Conservation (phyloP, 2,888 invertebrate species). For the Callyntrura sp. region DNA sequence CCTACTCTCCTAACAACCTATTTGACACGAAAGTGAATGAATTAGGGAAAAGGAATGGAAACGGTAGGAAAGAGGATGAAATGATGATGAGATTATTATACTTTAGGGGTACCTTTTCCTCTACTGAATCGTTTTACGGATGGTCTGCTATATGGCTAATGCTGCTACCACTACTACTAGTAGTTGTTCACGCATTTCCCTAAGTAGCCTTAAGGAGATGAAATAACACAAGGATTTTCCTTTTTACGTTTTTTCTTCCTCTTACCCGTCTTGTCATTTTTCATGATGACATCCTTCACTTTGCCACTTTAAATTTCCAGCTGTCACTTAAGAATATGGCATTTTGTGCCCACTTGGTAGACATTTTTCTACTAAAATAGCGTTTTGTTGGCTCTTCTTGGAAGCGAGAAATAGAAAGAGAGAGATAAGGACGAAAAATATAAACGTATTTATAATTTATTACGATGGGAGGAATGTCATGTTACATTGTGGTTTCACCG, state of each 20-base stretch:
- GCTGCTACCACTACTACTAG: neutral
- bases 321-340: slow-evolving; percentile 64
- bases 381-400: slow-evolving; percentile 13
- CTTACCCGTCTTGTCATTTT: slow-evolving; percentile 70
- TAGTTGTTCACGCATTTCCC: slow-evolving; percentile 39
- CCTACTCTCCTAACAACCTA: slow-evolving; percentile 11
- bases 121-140: no score
- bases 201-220: slow-evolving; percentile 61
- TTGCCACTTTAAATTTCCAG: slow-evolving; percentile 70
- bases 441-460: slow-evolving; percentile 59
- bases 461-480: slow-evolving; percentile 60
- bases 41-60: slow-evolving; percentile 63
- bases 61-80: slow-evolving; percentile 47
- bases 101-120: slow-evolving; percentile 37
- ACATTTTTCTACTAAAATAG: slow-evolving; percentile 25
- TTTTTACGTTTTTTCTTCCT: slow-evolving; percentile 4
- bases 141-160: slow-evolving; percentile 1
- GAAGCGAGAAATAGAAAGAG: neutral
- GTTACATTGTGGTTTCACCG: slow-evolving; percentile 54
- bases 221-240: slow-evolving; percentile 54
- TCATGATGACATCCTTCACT: slow-evolving; percentile 75
- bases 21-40: slow-evolving; percentile 69
- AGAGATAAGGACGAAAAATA: slow-evolving; percentile 46
- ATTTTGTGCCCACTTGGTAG: slow-evolving; percentile 51
- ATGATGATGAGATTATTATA: slow-evolving; percentile 78